A percentile compares a stretch with the other conserved stretches of the same genome.
phyloP scores from a whole-genome alignment of 2,797 vertebrate species.

The Lacerta agilis region DNA sequence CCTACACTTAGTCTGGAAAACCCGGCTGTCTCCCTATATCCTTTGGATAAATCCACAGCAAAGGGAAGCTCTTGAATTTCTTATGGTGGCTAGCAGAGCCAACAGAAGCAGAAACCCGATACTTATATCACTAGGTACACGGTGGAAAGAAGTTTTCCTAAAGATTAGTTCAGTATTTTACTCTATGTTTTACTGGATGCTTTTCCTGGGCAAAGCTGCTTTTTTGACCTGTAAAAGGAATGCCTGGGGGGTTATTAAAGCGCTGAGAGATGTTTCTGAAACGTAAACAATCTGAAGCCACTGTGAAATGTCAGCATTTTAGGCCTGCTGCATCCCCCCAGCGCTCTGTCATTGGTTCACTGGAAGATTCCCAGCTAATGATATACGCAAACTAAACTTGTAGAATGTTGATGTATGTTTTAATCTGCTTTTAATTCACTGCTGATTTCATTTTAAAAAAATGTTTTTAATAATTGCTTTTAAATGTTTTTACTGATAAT shows the following conservation, averaged over 20 bases:
- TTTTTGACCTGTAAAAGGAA: constrained; percentile 31
- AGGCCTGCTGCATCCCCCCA: constrained; percentile 25
- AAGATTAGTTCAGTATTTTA: constrained; percentile 16
- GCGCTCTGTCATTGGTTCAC: constrained; percentile 49
- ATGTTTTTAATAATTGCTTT: no score
- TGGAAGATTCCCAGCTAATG: constrained; percentile 56
- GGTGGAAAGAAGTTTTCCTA: neutral
- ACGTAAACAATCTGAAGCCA: constrained; percentile 6
- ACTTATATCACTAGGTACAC: constrained; percentile 8
- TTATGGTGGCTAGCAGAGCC: constrained; percentile 37
- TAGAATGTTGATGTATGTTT: constrained; percentile 15
- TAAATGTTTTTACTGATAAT: no score
- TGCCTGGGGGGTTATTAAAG: constrained; percentile 11
- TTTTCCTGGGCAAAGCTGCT: constrained; percentile 7
- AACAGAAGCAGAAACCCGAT: constrained; percentile 33
- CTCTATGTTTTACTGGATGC: constrained; percentile 15
- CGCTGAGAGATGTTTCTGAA: constrained; percentile 27
- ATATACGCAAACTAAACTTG: constrained; percentile 13
- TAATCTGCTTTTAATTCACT: no score
- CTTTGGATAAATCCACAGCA: constrained; percentile 31
- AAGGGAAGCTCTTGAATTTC: constrained; percentile 53
- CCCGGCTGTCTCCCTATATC: constrained; percentile 46
- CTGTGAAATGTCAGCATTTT: constrained; percentile 2
- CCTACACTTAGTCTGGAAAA: constrained; percentile 40
- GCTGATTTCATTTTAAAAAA: neutral